Conservation (phyloP, 1,140 invertebrate species). For the Drosophila arizonae region DNA sequence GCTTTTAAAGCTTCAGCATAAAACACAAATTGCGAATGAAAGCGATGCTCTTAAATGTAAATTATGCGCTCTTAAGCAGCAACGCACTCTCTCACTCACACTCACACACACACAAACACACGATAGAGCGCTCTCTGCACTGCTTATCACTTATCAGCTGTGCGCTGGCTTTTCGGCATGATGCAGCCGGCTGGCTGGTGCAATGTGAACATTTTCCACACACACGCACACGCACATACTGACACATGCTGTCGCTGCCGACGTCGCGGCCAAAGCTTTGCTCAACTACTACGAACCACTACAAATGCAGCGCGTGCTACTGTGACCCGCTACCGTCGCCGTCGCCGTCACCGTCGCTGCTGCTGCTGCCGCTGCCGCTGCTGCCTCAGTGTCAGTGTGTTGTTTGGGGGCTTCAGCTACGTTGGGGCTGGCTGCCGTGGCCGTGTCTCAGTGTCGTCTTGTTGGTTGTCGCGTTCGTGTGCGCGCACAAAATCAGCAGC, state of each 20-base stretch:
- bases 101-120: neutral
- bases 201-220: conserved; percentile 31
- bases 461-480: conserved; percentile 79
- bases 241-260: conserved; percentile 21
- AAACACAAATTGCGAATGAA: neutral
- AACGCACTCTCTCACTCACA: conserved; percentile 2
- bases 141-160: conserved; percentile 78
- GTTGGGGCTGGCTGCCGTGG: conserved; percentile 41
- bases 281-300: conserved; percentile 49
- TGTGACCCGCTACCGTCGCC: conserved; percentile 37
- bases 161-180: conserved; percentile 46
- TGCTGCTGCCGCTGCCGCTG: conserved; percentile 33
- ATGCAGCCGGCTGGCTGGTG: conserved; percentile 54
- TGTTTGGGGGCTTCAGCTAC: conserved; percentile 33
- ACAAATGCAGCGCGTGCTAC: conserved; percentile 40
- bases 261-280: conserved; percentile 63
- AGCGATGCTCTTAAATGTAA: conserved; percentile 16
- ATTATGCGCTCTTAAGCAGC: conserved; percentile 15
- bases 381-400: conserved; percentile 49
- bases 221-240: conserved; percentile 5
- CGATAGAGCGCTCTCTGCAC: neutral
- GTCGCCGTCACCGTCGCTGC: conserved; percentile 28
- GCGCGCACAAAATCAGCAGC: conserved; percentile 61
- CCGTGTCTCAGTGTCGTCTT: conserved; percentile 71
- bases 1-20: conserved; percentile 43